Evolutionary conservation across 1,140 invertebrate species (phyloP), one percentile per base, ranked within the genome.

Genomic region (Lutraria rhynchaena): DNA sequence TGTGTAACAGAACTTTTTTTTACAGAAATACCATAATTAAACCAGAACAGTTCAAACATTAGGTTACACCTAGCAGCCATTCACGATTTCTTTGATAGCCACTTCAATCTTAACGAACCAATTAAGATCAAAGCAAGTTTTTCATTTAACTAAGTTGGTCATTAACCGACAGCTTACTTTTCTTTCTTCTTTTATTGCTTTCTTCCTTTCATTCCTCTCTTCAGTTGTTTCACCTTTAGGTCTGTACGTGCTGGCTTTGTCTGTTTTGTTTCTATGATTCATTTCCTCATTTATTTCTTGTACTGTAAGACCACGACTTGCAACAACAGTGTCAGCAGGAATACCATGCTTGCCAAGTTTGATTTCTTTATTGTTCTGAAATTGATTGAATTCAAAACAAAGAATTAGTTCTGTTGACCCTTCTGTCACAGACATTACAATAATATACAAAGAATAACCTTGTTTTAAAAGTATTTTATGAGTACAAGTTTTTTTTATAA

Each of bases 181-280:
- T 92, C 96, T 95, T 88, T 96, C 96, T 83, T 97, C 95, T 92
- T 96, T 98, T 0, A 99, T 91, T 17, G 95, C 93, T 44, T 95
- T 94, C 92, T 99, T 99, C 53, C 98, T 93, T 84, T 95, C 94
- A 86, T 93, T 95, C 89, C 95, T 95, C 85, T 98, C 96, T 84
- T 98, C 96, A 0, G 94, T 88, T 0, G 95, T 95, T 94, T 99
- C 98, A 78, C 85, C 94, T 92, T 96, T 96, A 0, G 95, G 94
- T 85, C 97, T 84, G 71, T 87, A 90, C 46, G 88, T 90, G 70
- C 83, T 83, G 15, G 87, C 87, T 49, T 71, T 76, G 71, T 90
- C 88, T n/a, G 83, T 78, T 31, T 27, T 35, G 3, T 74, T 60
- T 19, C 29, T 55, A 3, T 31, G 24, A 24, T 58, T 78, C 60